Percentiles rank a stretch among this genome's conserved stretches.
Conservation (phyloP, 2,113 vertebrate species). For the Electrona antarctica region DNA sequence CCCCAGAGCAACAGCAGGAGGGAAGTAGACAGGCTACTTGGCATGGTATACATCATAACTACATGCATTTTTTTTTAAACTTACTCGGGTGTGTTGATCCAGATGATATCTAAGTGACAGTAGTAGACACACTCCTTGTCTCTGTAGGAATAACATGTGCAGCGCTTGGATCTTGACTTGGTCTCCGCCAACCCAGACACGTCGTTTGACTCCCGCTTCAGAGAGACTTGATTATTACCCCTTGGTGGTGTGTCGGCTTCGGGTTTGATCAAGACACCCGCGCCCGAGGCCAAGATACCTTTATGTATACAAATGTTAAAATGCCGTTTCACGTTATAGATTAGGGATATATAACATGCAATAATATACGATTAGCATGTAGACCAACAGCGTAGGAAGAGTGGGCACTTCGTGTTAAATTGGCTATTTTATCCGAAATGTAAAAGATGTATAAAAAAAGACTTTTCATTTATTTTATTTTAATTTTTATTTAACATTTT, state of each 20-base stretch:
- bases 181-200: constrained; percentile 29
- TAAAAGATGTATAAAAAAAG: neutral
- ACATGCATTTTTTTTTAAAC: constrained; percentile 51
- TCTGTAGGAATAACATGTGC: constrained; percentile 91
- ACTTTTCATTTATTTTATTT: no score
- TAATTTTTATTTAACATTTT: neutral
- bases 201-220: neutral
- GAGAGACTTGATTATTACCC: constrained; percentile 22
- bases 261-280: constrained; percentile 27
- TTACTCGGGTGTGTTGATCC: constrained; percentile 98
- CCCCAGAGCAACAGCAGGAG: neutral
- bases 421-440: neutral
- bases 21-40: neutral
- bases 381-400: no score
- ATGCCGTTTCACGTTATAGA: neutral
- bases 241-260: constrained; percentile 28
- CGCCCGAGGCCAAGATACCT: constrained; percentile 48
- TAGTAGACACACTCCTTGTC: constrained; percentile 98
- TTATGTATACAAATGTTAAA: constrained; percentile 24
- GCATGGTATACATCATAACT: neutral
- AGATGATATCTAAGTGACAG: constrained; percentile 97
- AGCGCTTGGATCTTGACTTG: constrained; percentile 84
- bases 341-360: no score
- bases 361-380: no score
- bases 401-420: no score